Base-by-base conservation (phyloP, 1,140 invertebrate species). In the Drosophila varians region DNA sequence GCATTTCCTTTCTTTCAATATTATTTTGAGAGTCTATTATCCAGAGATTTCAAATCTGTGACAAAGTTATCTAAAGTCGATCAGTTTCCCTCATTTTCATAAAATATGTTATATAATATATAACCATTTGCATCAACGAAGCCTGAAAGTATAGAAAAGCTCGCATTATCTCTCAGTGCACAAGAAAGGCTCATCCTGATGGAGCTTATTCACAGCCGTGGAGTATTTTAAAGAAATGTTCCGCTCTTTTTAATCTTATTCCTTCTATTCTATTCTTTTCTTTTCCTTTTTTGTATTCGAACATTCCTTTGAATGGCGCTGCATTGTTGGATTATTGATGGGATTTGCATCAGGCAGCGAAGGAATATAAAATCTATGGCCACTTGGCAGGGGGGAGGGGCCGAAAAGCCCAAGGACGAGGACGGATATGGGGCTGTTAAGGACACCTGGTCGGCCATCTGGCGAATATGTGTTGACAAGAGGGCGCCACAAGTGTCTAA, bases 261-360 rank as follows among this genome's bases (percentile, higher is more conserved):
- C 28, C 28, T 34, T 36, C 3, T 19, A 36, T 25, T 23, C n/a
- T 48, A 40, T 45, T 21, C 23, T 52, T 12, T 57, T 53, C 11
- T 11, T 1, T 16, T 9, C n/a, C n/a, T 36, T 38, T 7, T 21
- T 45, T 26, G 34, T 49, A 43, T 26, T 25, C 31, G 9, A 45
- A 14, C 40, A 45, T 31, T 25, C 19, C 14, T 23, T 53, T 31
- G 36, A 56, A 38, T 12, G 12, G 3, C 47, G 34, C 45, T 68
- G 52, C 51, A 48, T 25, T 57, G 52, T 56, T 42, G 28, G 46
- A 36, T 57, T 64, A 48, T 61, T 62, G 61, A 64, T 61, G 64
- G 61, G 45, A 75, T 68, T 64, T 66, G 60, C 53, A 74, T 61
- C 31, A 48, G 57, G n/a, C 43, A 48, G 43, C 18, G 16, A 40